These are phyloP conservation scores for Gasterosteus aculeatus DNA, from an alignment of 2,113 vertebrate species.

Conservation along the genomic window DNA sequence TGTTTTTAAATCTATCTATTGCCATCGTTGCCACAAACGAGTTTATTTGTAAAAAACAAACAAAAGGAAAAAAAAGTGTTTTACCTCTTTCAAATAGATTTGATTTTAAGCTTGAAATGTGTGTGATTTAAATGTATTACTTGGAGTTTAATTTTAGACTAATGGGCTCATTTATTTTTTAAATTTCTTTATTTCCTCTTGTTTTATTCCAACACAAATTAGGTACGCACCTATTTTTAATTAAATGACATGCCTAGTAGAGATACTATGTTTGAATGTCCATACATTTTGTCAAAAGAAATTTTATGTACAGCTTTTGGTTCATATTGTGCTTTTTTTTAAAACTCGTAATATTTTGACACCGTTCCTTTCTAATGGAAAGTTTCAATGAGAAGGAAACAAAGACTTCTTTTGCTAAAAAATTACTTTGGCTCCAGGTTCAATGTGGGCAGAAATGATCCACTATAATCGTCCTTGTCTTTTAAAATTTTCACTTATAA, in stretches of 20 bases:
- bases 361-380: slow-evolving; percentile 67
- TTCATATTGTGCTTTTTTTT: slow-evolving; percentile 66
- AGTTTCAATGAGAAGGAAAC: slow-evolving; percentile 25
- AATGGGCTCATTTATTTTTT: slow-evolving; percentile 1
- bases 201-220: slow-evolving; percentile 33
- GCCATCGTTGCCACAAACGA: slow-evolving; percentile 43
- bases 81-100: slow-evolving; percentile 68
- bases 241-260: slow-evolving; percentile 55
- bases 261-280: slow-evolving; percentile 53
- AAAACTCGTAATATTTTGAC: slow-evolving; percentile 62
- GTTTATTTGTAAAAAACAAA: slow-evolving; percentile 66
- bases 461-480: slow-evolving; percentile 52
- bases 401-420: slow-evolving; percentile 9
- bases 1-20: slow-evolving; percentile 47
- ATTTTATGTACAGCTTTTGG: slow-evolving; percentile 68
- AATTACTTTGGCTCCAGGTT: slow-evolving; percentile 53
- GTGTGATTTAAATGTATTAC: slow-evolving; percentile 62
- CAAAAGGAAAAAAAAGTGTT: slow-evolving; percentile 32
- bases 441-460: slow-evolving; percentile 54
- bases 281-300: slow-evolving; percentile 57
- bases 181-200: background rate
- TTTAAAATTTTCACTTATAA: slow-evolving; percentile 50
- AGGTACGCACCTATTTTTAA: slow-evolving; percentile 48
- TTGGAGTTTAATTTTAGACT: slow-evolving; percentile 53
- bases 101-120: slow-evolving; percentile 54